Conservation (phyloP, 2,888 invertebrate species). For the Charanyca ferruginea region DNA sequence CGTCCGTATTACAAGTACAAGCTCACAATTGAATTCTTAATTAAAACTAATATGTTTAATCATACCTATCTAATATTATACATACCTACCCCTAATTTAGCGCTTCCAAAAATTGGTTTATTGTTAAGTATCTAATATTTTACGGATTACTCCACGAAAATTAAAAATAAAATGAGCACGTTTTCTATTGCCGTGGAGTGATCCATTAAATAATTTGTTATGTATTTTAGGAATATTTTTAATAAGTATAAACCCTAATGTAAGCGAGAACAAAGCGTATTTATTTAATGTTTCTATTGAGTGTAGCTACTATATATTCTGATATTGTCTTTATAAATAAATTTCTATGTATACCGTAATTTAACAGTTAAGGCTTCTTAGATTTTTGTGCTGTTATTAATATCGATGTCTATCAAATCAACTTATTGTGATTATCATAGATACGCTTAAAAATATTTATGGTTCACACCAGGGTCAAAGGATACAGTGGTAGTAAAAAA, state of each 20-base stretch:
- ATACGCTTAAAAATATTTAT: slow-evolving; percentile 75
- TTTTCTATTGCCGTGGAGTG: slow-evolving; percentile 44
- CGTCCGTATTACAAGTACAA: slow-evolving; percentile 57
- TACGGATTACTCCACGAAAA: slow-evolving; percentile 40
- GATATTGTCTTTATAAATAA: slow-evolving; percentile 75
- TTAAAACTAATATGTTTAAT: slow-evolving; percentile 49
- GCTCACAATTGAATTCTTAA: slow-evolving; percentile 22
- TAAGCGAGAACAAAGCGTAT: slow-evolving; percentile 64
- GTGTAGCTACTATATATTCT: slow-evolving; percentile 77
- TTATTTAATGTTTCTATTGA: slow-evolving; percentile 73
- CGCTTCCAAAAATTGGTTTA: slow-evolving; percentile 70
- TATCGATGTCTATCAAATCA: slow-evolving; percentile 74
- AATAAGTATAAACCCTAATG: slow-evolving; percentile 50
- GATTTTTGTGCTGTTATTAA: slow-evolving; percentile 71
- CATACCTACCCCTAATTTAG: slow-evolving; percentile 50
- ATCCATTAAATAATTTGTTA: slow-evolving; percentile 54
- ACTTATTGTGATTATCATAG: slow-evolving; percentile 78
- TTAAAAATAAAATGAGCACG: slow-evolving; percentile 6
- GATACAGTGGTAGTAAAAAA: not conserved
- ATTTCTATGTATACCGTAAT: slow-evolving; percentile 71
- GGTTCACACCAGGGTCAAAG: slow-evolving; percentile 44
- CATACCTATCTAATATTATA: slow-evolving; percentile 32
- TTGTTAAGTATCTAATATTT: slow-evolving; percentile 54
- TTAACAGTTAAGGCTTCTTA: slow-evolving; percentile 71
- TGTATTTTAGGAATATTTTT: slow-evolving; percentile 53